Base-by-base conservation (phyloP, 1,140 invertebrate genomes). In the Himalopsyche phryganea region DNA sequence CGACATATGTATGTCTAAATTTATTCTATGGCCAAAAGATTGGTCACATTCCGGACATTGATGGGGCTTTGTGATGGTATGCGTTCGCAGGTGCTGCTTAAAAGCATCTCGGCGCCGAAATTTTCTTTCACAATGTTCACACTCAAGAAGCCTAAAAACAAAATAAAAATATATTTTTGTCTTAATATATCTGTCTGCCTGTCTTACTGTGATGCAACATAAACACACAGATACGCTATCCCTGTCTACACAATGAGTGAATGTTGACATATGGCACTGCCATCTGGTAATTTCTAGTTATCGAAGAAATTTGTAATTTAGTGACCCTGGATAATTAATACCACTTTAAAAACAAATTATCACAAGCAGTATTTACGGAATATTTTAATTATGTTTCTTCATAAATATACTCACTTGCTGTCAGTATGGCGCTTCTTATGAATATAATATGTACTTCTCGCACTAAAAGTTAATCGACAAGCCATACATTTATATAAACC, bases 361-460 rank as follows among this genome's bases (percentile, higher is more conserved):
- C n/a, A n/a, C n/a, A n/a, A n/a, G n/a, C n/a, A n/a, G n/a, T n/a
- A n/a, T n/a, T n/a, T n/a, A n/a, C n/a, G n/a, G n/a, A n/a, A n/a
- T n/a, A n/a, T n/a, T n/a, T n/a, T n/a, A n/a, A n/a, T n/a, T n/a
- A n/a, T n/a, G n/a, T n/a, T n/a, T n/a, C n/a, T n/a, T n/a, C n/a
- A n/a, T n/a, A 51, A 6, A 19, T 40, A 17, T 15, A 49, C 53
- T 49, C 48, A 56, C 53, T 56, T 56, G 35, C 36, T 49, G n/a
- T 48, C 53, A 36, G 20, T n/a, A 20, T 56, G 53, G 5, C 53
- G 18, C 40, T 56, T 56, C 41, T 49, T 56, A 15, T 56, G 53
- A n/a, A 56, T 19, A 6, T 49, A 15, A 56, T 49, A 56, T 33
- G 17, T 41, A 17, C 36, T 48, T 41, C 28, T 17, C 4, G 53